These are phyloP conservation scores for Dugesia japonica DNA, from an alignment of 2,888 invertebrate genomes.

Conservation along the genomic window DNA sequence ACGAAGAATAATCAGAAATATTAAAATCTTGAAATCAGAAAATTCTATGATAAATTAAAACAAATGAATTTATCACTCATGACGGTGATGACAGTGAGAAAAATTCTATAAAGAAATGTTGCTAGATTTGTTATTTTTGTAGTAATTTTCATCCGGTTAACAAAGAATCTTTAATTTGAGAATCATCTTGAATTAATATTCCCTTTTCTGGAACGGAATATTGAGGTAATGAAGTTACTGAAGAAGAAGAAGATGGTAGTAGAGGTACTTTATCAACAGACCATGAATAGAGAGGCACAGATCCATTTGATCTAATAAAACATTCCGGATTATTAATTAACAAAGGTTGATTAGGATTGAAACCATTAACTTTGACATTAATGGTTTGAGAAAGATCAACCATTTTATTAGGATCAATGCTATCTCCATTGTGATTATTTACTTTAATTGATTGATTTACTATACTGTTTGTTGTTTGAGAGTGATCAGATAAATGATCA, in stretches of 20 bases:
- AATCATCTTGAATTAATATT: neutral
- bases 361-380: neutral
- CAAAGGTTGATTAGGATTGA: neutral
- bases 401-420: neutral
- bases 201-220: neutral
- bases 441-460: neutral
- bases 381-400: neutral
- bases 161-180: too few species aligned
- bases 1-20: too few species aligned
- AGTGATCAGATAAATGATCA: neutral
- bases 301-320: neutral
- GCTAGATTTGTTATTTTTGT: too few species aligned
- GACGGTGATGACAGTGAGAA: too few species aligned
- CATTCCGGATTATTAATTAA: neutral
- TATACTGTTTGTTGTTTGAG: neutral
- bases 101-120: too few species aligned
- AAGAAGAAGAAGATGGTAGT: neutral
- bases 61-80: too few species aligned
- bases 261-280: neutral
- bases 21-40: too few species aligned
- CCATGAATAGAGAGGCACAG: neutral
- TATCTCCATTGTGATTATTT: neutral
- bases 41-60: too few species aligned
- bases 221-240: slow-evolving; percentile 9
- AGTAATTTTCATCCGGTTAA: too few species aligned